Conservation (phyloP, 2,888 invertebrate genomes). For the Pemphredon lugubris region DNA sequence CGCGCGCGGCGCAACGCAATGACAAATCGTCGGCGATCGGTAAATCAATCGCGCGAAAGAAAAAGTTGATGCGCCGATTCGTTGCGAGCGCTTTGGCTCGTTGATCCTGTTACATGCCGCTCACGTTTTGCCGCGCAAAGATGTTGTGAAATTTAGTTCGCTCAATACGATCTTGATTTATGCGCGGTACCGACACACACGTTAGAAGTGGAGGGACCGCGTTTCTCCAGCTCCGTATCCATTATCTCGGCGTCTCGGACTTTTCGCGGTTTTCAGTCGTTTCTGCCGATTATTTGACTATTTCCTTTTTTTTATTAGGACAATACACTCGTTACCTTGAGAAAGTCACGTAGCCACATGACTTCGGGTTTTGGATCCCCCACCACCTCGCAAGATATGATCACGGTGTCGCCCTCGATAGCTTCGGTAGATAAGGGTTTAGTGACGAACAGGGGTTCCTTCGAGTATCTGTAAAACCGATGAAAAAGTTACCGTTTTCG, state of each 20-base stretch:
- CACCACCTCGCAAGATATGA: constrained; percentile 93
- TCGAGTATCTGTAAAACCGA: constrained; percentile 87
- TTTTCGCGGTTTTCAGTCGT: no score
- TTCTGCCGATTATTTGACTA: no score
- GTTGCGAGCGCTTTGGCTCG: not conserved
- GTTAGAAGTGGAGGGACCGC: not conserved
- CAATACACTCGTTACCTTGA: constrained; percentile 92
- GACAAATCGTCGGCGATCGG: constrained; percentile 9
- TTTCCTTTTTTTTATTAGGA: no score
- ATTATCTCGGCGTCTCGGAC: no score
- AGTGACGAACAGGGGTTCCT: constrained; percentile 91
- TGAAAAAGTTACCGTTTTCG: no score
- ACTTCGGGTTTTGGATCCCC: constrained; percentile 95
- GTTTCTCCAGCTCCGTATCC: not conserved
- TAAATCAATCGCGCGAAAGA: not conserved
- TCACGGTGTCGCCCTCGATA: constrained; percentile 92
- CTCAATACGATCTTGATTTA: not conserved
- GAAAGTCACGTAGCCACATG: constrained; percentile 92
- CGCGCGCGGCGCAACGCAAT: not conserved
- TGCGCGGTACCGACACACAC: not conserved
- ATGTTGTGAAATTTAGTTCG: constrained; percentile 18
- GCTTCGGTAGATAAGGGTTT: constrained; percentile 92
- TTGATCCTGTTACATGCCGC: not conserved
- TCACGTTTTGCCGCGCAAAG: constrained; percentile 18
- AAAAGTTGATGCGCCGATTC: not conserved